phyloP scores from a whole-genome alignment of 2,113 vertebrate genomes.

The Phoenicopterus ruber region DNA sequence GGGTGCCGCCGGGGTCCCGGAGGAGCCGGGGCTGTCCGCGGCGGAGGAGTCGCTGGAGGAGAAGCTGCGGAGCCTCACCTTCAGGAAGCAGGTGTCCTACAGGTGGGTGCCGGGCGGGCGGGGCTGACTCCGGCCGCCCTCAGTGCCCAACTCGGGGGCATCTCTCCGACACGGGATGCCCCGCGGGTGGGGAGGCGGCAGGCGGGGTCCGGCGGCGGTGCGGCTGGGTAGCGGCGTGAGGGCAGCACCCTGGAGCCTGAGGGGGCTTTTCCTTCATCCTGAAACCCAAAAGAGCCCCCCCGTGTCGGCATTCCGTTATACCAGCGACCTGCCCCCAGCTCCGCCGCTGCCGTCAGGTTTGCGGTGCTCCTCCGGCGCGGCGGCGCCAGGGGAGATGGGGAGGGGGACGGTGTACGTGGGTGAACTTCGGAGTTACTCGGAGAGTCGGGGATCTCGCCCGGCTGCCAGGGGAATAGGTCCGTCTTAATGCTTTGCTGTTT shows the following conservation, averaged over 20 bases:
- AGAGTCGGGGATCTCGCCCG: not conserved
- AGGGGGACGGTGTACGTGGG: not conserved
- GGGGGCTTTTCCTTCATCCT: not conserved
- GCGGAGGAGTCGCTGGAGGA: conserved; percentile 83
- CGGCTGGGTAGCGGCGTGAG: not conserved
- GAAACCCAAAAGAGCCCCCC: not conserved
- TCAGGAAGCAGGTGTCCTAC: conserved; percentile 89
- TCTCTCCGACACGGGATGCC: not conserved
- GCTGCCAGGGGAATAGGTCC: not conserved
- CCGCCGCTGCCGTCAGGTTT: not conserved
- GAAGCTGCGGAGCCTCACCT: conserved; percentile 83
- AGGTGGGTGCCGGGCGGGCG: conserved; percentile 73
- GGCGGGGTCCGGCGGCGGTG: not conserved
- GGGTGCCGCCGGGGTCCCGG: conserved; percentile 52
- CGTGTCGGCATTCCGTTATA: accelerated
- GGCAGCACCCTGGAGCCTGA: not conserved
- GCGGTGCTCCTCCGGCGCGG: not conserved
- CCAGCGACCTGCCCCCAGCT: not conserved
- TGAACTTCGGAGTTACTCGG: not conserved
- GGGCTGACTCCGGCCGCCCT: not conserved
- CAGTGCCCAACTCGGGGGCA: not conserved
- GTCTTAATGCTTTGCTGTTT: not conserved
- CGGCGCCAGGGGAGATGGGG: not conserved
- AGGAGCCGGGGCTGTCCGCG: conserved; percentile 57
- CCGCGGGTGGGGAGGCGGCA: not conserved